Evolutionary conservation across 2,888 invertebrate genomes (phyloP).

Genomic region (Erpobdella octoculata): DNA sequence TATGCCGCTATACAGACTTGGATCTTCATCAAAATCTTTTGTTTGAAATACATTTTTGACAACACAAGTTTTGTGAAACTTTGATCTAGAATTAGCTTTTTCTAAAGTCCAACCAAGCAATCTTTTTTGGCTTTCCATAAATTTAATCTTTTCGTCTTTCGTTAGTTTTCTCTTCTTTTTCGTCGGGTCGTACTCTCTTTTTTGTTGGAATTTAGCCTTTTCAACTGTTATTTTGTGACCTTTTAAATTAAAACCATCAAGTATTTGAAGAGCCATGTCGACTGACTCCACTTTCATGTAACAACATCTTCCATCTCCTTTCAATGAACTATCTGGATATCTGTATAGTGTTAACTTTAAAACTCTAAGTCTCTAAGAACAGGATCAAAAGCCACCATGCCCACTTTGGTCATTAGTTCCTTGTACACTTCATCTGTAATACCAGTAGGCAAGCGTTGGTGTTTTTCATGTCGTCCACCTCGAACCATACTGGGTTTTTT

Average conservation of each 20-base stretch:
- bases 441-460: constrained; percentile 84
- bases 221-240: constrained; percentile 79
- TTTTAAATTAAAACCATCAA: constrained; percentile 76
- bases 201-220: constrained; percentile 84
- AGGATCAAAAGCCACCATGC: constrained; percentile 80
- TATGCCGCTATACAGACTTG: constrained; percentile 77
- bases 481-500: constrained; percentile 72
- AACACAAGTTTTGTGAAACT: constrained; percentile 82
- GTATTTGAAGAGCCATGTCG: constrained; percentile 75
- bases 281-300: constrained; percentile 95
- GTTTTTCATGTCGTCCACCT: constrained; percentile 75
- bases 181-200: constrained; percentile 74
- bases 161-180: constrained; percentile 74
- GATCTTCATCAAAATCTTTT: constrained; percentile 77
- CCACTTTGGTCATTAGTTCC: constrained; percentile 89
- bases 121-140: too few relatives aligned
- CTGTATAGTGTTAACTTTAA: constrained; percentile 85
- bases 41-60: constrained; percentile 87
- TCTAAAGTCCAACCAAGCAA: too few relatives aligned
- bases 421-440: constrained; percentile 76
- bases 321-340: constrained; percentile 70
- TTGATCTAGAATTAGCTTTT: constrained; percentile 71
- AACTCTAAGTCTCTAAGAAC: constrained; percentile 61
- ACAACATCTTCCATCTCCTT: constrained; percentile 92
- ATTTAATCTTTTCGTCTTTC: constrained; percentile 70